phyloP scores from a whole-genome alignment of 2,797 vertebrate genomes.

The Sebastes miniatus region DNA sequence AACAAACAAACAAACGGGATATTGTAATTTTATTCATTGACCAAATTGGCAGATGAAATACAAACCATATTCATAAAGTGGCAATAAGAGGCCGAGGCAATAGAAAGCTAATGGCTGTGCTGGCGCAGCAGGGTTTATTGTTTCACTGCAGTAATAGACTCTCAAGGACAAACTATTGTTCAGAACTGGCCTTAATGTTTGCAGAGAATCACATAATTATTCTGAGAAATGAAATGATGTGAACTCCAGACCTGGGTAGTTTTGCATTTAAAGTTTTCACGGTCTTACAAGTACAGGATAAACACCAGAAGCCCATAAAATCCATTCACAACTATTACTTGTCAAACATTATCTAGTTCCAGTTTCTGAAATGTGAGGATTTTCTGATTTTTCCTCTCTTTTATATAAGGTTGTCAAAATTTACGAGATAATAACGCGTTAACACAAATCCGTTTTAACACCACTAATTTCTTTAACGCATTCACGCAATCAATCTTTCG shows the following conservation, averaged over 20 bases:
- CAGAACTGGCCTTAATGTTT: conserved; percentile 21
- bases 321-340: background rate
- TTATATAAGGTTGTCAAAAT: background rate
- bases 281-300: background rate
- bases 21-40: conserved; percentile 76
- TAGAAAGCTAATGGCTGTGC: conserved; percentile 51
- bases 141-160: conserved; percentile 39
- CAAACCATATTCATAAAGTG: conserved; percentile 65
- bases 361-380: background rate
- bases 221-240: conserved; percentile 8
- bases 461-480: too few relatives aligned
- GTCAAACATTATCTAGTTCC: background rate
- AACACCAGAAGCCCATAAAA: background rate
- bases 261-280: conserved; percentile 16
- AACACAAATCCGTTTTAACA: too few relatives aligned
- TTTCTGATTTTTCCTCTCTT: background rate
- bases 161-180: conserved; percentile 52
- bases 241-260: background rate
- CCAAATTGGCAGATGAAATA: conserved; percentile 69
- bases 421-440: accelerated
- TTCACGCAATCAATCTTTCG: too few relatives aligned
- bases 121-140: conserved; percentile 41
- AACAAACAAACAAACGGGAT: conserved; percentile 34
- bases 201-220: conserved; percentile 48
- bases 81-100: conserved; percentile 56